Evolutionary conservation across 2,113 vertebrate species (phyloP).

Genomic region (Callithrix jacchus): DNA sequence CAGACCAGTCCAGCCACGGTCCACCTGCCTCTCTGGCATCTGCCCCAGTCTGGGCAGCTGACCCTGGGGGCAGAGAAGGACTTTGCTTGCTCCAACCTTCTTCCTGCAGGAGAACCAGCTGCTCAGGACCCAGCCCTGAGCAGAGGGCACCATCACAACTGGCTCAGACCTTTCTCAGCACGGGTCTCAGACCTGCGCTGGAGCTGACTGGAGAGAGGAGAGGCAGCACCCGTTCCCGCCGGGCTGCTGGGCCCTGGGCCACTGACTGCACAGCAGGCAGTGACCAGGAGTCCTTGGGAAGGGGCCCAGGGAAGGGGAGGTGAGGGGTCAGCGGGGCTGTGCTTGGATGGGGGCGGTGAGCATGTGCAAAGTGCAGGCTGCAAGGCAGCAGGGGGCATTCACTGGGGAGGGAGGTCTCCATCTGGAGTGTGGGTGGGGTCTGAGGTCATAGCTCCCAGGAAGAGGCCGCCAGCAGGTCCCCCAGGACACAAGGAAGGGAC

Average conservation of each 20-base stretch:
- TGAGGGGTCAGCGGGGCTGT: neutral
- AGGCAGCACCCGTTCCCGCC: constrained; percentile 29
- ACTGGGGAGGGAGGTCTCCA: neutral
- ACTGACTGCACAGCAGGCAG: constrained; percentile 63
- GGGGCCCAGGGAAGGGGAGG: neutral
- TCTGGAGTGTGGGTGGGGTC: neutral
- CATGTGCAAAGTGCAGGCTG: constrained; percentile 79
- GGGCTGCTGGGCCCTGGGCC: constrained; percentile 14
- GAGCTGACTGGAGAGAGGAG: neutral
- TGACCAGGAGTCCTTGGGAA: neutral
- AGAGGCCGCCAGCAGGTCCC: constrained; percentile 62
- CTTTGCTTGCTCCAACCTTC: neutral
- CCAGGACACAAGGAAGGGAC: neutral
- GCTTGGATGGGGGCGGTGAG: neutral
- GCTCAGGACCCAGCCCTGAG: constrained; percentile 69
- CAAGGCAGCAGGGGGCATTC: constrained; percentile 61
- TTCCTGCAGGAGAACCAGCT: constrained; percentile 39
- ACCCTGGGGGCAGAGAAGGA: constrained; percentile 4
- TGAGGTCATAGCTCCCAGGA: constrained; percentile 66
- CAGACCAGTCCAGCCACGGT: neutral
- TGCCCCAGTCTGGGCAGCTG: neutral
- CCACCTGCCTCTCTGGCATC: neutral
- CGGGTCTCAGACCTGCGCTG: neutral
- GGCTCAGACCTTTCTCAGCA: neutral
- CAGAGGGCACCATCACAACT: neutral